Percentiles rank a stretch among this genome's conserved stretches.
These are phyloP conservation scores for Pelmatolapia mariae DNA, from an alignment of 2,113 vertebrate species.

Conservation along the genomic window DNA sequence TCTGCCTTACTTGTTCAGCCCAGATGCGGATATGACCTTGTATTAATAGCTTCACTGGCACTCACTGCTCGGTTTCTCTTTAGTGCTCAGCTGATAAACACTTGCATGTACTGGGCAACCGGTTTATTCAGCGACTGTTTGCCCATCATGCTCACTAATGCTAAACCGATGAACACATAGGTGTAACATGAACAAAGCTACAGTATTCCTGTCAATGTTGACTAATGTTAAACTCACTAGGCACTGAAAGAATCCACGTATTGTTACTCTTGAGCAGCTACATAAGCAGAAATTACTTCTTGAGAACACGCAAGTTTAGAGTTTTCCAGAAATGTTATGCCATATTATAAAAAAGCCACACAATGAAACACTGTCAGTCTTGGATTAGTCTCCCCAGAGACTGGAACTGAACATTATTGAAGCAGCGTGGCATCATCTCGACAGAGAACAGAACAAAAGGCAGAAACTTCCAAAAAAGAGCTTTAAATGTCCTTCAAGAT, in stretches of 20 bases:
- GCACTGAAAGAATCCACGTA: slow-evolving; percentile 18
- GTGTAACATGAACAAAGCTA: background rate
- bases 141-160: background rate
- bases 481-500: background rate
- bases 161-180: background rate
- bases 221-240: background rate
- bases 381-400: background rate
- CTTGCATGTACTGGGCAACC: background rate
- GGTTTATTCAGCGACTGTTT: background rate
- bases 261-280: background rate
- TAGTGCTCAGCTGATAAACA: background rate
- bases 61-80: slow-evolving; percentile 3
- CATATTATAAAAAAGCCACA: background rate
- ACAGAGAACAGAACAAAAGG: background rate
- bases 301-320: background rate
- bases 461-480: background rate
- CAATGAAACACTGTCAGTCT: background rate
- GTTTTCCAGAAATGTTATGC: background rate
- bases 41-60: background rate
- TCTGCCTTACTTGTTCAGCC: background rate
- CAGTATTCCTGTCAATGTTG: slow-evolving; percentile 26
- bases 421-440: background rate
- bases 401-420: background rate
- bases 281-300: background rate
- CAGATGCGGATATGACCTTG: background rate